Percentiles rank a stretch among this genome's conserved stretches.
phyloP scores from a whole-genome alignment of 2,113 vertebrate species.

The Rhabdomys dilectus region DNA sequence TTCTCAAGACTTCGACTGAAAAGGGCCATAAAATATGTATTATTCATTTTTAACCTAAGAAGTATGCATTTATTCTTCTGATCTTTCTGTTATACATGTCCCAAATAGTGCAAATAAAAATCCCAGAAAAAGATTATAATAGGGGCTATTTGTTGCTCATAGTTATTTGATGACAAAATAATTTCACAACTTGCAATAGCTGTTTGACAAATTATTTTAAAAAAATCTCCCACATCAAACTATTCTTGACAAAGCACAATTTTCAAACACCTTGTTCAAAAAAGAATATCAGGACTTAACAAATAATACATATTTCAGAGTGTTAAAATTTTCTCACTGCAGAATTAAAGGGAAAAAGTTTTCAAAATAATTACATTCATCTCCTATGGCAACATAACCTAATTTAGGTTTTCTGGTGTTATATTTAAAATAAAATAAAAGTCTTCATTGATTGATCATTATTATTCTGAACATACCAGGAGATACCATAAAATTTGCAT shows the following conservation, averaged over 20 bases:
- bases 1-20: not conserved
- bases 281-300: not conserved
- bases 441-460: constrained; percentile 41
- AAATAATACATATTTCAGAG: not conserved
- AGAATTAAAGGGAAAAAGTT: constrained; percentile 20
- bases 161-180: constrained; percentile 10
- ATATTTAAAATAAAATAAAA: constrained; percentile 65
- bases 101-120: not conserved
- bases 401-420: constrained; percentile 43
- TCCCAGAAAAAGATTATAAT: not conserved
- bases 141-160: not conserved
- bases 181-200: not conserved
- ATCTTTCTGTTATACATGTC: not conserved
- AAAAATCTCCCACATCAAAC: not conserved
- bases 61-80: not conserved
- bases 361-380: constrained; percentile 48
- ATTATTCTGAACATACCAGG: constrained; percentile 48
- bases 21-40: not conserved
- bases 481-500: constrained; percentile 42
- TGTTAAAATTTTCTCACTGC: not conserved
- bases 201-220: not conserved
- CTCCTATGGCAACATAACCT: constrained; percentile 3
- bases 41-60: not conserved
- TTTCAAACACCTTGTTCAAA: not conserved
- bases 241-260: not conserved